Evolutionary conservation across 2,888 invertebrate species (phyloP), one percentile per base, ranked within the genome.

Genomic region (Anoncus sp.): DNA sequence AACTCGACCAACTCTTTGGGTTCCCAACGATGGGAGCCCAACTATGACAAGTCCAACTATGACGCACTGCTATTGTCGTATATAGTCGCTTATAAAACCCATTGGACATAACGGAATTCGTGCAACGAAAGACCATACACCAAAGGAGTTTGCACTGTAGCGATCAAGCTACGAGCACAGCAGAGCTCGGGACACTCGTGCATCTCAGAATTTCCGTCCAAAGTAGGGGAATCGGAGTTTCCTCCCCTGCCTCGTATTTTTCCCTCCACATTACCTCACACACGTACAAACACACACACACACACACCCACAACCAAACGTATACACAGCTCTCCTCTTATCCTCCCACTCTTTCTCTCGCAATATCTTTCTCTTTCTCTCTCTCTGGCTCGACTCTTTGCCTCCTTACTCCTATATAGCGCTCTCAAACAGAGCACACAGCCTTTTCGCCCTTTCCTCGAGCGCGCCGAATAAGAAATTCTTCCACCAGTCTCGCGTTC

Each of bases 401-500:
- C 31, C 38, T 45, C 40, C 10, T n/a, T 24, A 31, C 40, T 65
- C 51, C 16, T 31, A 14, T 35, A 47, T n/a, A 59, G n/a, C 31
- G 14, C n/a, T 27, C 9, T 20, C 55, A 16, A 73, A 49, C 66
- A 10, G 53, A 45, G 38, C 27, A n/a, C n/a, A n/a, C n/a, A 35
- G 57, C 53, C 76, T 67, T 72, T 76, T 18, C 75, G 71, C 75
- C 75, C 71, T 76, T 76, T 76, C 47, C 60, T 62, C 45, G 53
- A 60, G 40, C 60, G 53, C 66, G 40, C 60, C 76, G 79, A 81
- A 82, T 80, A 70, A 75, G 69, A 75, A 72, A 72, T 47, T 79
- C 73, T 80, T 80, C 69, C 79, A 85, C 71, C 80, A 87, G 87
- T 86, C 57, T 59, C 85, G 85, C 82, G 84, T 81, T 81, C 81